Evolutionary conservation across 23 tunicate genomes (phyloP), one percentile per base, ranked within the genome.

Genomic region (Trididemnum nubilum): DNA sequence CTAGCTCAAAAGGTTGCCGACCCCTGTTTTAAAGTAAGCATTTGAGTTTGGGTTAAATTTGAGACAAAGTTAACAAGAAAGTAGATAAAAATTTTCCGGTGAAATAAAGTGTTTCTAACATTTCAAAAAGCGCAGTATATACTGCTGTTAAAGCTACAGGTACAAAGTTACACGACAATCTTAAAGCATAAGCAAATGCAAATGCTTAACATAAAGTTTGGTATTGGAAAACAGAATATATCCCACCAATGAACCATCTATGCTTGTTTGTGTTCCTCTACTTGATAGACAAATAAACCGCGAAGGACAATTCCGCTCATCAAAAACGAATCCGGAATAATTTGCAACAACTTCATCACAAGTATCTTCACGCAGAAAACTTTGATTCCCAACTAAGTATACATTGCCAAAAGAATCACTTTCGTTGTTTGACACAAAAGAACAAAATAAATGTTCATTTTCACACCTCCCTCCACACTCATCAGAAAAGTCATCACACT

Each of bases 401-500:
- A 44, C 15, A 7, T 9, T 7, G 15, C 54, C 54, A 44, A 15
- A 44, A 7, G 54, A 44, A 44, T 9, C 54, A 7, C 12, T 7
- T 7, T 44, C 15, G 54, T 44, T 44, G 54, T 7, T 44, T 44
- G 54, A 44, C 54, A 15, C 15, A n/a, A n/a, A n/a, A 15, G 54
- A 15, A 15, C 54, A 44, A 44, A 44, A 44, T 44, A 15, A 44
- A 44, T 9, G 54, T 44, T 44, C 15, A 12, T 61, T n/a, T 26
- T 3, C 5, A 26, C 67, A 61, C 4, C 29, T 61, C n/a, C 67
- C 67, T 12, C 67, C 59, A 57, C 94, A 89, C 78, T 89, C 94
- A 73, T 89, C 94, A 23, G 88, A 38, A 1, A 78, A 34, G 36
- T 89, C 94, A 57, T 24, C 54, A 35, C 94, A 89, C 65, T 89